phyloP scores from a whole-genome alignment of 2,888 invertebrate species.

The Drosophila birchii region DNA sequence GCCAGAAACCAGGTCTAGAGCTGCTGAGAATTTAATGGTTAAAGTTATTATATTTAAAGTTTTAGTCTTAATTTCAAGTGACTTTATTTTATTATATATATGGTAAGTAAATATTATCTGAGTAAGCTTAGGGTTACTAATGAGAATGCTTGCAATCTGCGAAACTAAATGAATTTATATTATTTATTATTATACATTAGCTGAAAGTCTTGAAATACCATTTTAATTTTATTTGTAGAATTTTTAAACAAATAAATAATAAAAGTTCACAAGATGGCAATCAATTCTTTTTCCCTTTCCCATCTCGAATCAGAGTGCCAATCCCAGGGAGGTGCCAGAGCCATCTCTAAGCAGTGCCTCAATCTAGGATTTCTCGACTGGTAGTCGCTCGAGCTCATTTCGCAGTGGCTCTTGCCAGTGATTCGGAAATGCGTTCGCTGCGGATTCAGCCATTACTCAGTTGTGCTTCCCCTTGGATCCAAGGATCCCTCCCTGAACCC shows the following conservation, averaged over 20 bases:
- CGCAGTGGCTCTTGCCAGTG: conserved; percentile 50
- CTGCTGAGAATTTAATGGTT: background rate
- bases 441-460: conserved; percentile 32
- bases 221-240: background rate
- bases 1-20: background rate
- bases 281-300: background rate
- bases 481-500: background rate
- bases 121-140: no score
- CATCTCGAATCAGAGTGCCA: background rate
- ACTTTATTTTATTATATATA: no score
- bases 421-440: conserved; percentile 63
- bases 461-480: conserved; percentile 10
- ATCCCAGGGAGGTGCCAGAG: background rate
- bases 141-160: no score
- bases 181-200: no score
- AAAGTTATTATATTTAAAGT: no score
- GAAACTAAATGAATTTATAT: no score
- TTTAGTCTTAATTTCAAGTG: no score
- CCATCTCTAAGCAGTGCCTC: conserved; percentile 27
- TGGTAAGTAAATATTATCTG: no score
- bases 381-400: conserved; percentile 51
- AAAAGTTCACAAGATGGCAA: background rate
- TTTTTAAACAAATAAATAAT: background rate
- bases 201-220: background rate
- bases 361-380: conserved; percentile 19